A percentile compares a stretch with the other conserved stretches of the same genome.
Evolutionary conservation across 2,888 invertebrate genomes (phyloP).

Genomic region (Melipona beecheii): DNA sequence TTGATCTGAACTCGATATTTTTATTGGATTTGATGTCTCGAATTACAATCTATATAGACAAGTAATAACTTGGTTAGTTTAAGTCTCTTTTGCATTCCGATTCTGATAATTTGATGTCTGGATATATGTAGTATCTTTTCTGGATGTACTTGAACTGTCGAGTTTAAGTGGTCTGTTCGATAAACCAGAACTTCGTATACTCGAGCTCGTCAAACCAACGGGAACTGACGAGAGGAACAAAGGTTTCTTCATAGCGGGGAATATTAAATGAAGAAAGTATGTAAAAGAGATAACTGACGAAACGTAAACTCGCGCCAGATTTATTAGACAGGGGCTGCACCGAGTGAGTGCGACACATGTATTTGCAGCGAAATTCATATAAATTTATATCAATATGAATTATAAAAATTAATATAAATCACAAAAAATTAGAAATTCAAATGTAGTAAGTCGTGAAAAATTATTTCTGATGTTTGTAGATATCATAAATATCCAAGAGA

Average conservation of each 20-base stretch:
- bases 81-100: no score
- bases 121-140: background rate
- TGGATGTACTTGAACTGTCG: background rate
- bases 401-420: no score
- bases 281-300: background rate
- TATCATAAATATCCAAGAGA: no score
- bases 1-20: background rate
- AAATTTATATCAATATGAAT: no score
- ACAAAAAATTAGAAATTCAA: no score
- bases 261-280: constrained; percentile 16
- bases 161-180: background rate
- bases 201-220: constrained; percentile 8
- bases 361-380: background rate
- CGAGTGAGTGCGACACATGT: no score
- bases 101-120: background rate
- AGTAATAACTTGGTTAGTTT: no score
- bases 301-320: background rate
- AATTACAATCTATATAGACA: background rate
- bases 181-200: constrained; percentile 10
- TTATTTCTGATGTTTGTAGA: no score
- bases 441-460: no score
- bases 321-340: no score
- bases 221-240: constrained; percentile 1
- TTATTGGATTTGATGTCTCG: background rate
- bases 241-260: constrained; percentile 26